Conservation (phyloP, 92 coral and sea anemone genomes). For the Phymanthus crucifer region DNA sequence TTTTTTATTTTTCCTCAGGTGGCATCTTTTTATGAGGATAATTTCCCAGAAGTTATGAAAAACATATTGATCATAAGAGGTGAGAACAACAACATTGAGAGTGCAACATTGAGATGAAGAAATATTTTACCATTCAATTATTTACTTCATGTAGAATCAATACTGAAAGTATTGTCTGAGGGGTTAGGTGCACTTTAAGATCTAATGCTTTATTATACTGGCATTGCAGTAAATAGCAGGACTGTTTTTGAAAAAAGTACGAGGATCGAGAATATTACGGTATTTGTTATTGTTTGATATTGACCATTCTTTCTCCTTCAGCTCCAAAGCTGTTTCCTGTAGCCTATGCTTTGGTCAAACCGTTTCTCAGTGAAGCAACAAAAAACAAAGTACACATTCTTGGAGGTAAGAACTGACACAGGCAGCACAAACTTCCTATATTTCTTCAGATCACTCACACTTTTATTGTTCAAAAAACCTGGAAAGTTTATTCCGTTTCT, state of each 20-base stretch:
- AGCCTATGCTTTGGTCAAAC: constrained; percentile 56
- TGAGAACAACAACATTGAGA: constrained; percentile 12
- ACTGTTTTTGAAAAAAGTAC: no score
- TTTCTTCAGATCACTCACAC: background rate
- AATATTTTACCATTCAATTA: no score
- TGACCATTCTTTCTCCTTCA: background rate
- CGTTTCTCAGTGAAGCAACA: constrained; percentile 65
- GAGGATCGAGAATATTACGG: no score
- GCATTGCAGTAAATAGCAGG: no score
- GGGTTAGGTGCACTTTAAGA: no score
- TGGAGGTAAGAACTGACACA: constrained; percentile 45
- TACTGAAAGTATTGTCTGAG: no score
- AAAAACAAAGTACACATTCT: constrained; percentile 56
- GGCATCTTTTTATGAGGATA: constrained; percentile 62
- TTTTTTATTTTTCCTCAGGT: constrained; percentile 21
- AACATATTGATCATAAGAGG: constrained; percentile 54
- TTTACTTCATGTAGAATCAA: no score
- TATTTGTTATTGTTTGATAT: no score
- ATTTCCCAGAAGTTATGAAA: constrained; percentile 60
- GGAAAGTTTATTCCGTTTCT: no score
- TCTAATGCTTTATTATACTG: no score
- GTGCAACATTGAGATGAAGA: no score
- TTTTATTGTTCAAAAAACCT: no score
- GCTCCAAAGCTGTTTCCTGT: constrained; percentile 64
- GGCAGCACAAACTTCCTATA: background rate